Base-by-base conservation (phyloP, 37 sponge, comb jelly and placozoan species). In the Amphimedon queenslandica region DNA sequence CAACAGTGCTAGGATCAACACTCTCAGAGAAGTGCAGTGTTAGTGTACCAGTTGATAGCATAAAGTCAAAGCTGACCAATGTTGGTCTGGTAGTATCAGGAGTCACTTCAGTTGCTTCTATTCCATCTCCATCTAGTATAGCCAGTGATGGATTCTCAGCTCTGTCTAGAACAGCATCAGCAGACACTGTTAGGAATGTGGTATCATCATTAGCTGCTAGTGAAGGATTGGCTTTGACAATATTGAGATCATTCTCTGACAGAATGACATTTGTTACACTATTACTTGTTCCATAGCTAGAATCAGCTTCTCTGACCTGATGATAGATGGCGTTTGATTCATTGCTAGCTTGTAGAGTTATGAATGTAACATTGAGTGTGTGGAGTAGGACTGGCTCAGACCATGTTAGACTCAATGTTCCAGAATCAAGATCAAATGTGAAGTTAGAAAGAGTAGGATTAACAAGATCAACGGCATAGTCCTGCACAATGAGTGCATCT, bases 91-190 rank as follows among this genome's bases (percentile, higher is more conserved):
- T 81, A 40, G 35, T 73, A 40, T 95, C 96, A 42, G 27, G 18
- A 31, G 66, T 71, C 27, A 71, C 77, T 35, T 33, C 58, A 0
- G 77, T 28, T 32, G 69, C 85, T 37, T 21, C 51, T 8, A 47
- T 51, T 40, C 75, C 86, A 60, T 68, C 58, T 5, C 38, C 33
- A 24, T 21, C 27, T 13, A 66, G 35, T 29, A 86, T 75, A 4
- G 33, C 67, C 2, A 33, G n/a, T 4, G 85, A 84, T 64, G 96
- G 96, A 69, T 95, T 91, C 28, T 82, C 74, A 38, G 92, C 92
- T 64, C 77, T 42, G 66, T 95, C 96, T 39, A 76, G 64, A 51
- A 91, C 72, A 11, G 71, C 73, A 36, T 55, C 77, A 31, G 28
- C 27, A n/a, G 21, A 42, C 16, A 80, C 58, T 13, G 81, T 32